Base-by-base conservation (phyloP, 2,797 vertebrate species). In the Protosalanx chinensis region DNA sequence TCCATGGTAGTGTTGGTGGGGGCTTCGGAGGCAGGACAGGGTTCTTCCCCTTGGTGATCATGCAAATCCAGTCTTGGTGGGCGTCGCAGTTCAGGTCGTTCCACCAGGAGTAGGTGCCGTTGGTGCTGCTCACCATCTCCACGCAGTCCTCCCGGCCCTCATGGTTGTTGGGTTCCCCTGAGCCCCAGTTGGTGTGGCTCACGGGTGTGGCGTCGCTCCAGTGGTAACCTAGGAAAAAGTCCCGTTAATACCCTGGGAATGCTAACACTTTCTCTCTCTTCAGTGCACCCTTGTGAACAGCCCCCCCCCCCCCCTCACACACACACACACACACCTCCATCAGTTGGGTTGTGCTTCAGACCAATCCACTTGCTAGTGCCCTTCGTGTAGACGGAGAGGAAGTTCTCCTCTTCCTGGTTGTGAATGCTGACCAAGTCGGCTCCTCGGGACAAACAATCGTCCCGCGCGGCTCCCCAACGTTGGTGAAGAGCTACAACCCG, bases 41-140 rank as follows among this genome's bases (percentile, higher is more conserved):
- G 0, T 1, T 84, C 75, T 85, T 79, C 61, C 90, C 91, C 82
- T 92, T 93, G 5, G 81, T 0, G 3, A 93, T 93, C 88, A 76
- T 87, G 77, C 93, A 93, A 70, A 94, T 91, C 92, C 93, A 93
- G 85, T 93, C 91, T 76, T 91, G 90, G 76, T 92, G 91, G 8
- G 92, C 92, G 0, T 92, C 91, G 16, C 93, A 94, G 86, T 90
- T 93, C 35, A 93, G 84, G 59, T 93, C 91, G 12, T 93, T 94
- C 93, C 93, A 94, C 82, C 68, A 88, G 60, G 92, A 91, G 3
- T 41, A n/a, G 0, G 88, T 88, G n/a, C 92, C 90, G 1, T 92
- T 92, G 51, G 7, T 4, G 58, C 10, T 88, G 88, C 86, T 92
- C 72, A 92, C 85, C 92, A 93, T 91, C 86, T 93, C 93, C 1